phyloP scores from a whole-genome alignment of 2,113 vertebrate species.

The Oxyruncus cristatus region DNA sequence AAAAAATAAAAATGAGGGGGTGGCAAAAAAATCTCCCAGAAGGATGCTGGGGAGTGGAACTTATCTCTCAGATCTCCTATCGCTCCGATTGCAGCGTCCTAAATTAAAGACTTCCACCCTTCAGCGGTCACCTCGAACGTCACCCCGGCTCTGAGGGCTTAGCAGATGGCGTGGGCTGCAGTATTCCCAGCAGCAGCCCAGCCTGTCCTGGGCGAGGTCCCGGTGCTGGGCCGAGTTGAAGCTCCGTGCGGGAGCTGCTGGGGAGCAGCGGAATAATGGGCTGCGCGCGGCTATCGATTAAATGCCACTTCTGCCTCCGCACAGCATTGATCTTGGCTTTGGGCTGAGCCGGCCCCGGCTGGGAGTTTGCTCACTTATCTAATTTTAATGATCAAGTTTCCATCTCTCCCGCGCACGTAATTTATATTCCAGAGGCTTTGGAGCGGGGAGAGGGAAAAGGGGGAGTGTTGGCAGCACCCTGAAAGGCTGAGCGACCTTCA shows the following conservation, averaged over 20 bases:
- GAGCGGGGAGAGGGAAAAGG: background rate
- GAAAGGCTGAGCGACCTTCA: background rate
- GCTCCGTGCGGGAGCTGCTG: background rate
- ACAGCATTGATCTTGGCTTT: background rate
- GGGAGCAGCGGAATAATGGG: background rate
- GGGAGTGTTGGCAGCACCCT: background rate
- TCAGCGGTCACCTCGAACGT: conserved; percentile 17
- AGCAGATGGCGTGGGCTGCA: background rate
- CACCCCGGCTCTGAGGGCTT: conserved; percentile 23
- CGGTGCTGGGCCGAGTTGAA: conserved; percentile 20
- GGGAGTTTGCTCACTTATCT: background rate
- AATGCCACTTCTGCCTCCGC: background rate
- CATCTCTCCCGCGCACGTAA: background rate
- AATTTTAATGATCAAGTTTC: conserved; percentile 37
- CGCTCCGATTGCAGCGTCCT: background rate
- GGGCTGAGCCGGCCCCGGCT: background rate
- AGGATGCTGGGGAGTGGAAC: background rate
- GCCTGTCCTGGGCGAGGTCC: conserved; percentile 16
- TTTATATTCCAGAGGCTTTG: conserved; percentile 8
- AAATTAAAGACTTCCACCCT: conserved; percentile 42
- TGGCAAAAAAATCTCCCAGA: background rate
- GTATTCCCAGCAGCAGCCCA: conserved; percentile 17
- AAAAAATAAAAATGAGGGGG: background rate
- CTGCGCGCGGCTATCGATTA: conserved; percentile 6
- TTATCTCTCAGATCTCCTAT: conserved; percentile 18